phyloP scores from a whole-genome alignment of 2,888 invertebrate species.

The Anagyrus pseudococci region DNA sequence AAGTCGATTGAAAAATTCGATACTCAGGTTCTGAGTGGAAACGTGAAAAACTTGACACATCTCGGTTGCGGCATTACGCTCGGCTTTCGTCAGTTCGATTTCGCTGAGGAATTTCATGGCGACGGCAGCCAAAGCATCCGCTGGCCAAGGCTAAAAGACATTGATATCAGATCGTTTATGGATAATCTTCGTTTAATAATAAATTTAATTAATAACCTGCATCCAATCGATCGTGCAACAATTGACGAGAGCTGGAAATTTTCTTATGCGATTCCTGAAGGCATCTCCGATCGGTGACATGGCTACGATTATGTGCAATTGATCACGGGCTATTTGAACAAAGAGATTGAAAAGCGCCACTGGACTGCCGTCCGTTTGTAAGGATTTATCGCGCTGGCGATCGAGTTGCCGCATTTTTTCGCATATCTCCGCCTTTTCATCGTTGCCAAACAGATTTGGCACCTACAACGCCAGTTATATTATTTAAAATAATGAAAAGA shows the following conservation, averaged over 20 bases:
- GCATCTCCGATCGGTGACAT: slow-evolving; percentile 92
- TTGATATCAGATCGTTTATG: neutral
- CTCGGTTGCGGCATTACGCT: slow-evolving; percentile 80
- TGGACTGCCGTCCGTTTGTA: slow-evolving; percentile 92
- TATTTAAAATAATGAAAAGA: neutral
- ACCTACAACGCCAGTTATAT: slow-evolving; percentile 58
- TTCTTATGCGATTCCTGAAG: slow-evolving; percentile 81
- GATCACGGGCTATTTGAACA: slow-evolving; percentile 84
- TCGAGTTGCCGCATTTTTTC: slow-evolving; percentile 94
- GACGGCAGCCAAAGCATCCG: slow-evolving; percentile 89
- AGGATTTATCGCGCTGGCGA: slow-evolving; percentile 82
- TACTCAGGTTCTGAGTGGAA: slow-evolving; percentile 77
- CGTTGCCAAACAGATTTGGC: slow-evolving; percentile 84
- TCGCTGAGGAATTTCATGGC: slow-evolving; percentile 82
- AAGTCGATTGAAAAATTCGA: slow-evolving; percentile 70
- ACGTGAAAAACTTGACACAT: slow-evolving; percentile 92
- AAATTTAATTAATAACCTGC: slow-evolving; percentile 65
- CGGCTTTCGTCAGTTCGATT: slow-evolving; percentile 77
- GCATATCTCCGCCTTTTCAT: slow-evolving; percentile 88
- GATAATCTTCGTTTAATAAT: neutral
- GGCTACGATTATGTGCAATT: slow-evolving; percentile 85
- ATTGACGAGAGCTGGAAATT: slow-evolving; percentile 92
- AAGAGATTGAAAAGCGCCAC: slow-evolving; percentile 92
- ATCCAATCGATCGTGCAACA: slow-evolving; percentile 98
- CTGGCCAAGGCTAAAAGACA: slow-evolving; percentile 77